Percentiles rank a stretch among this genome's conserved stretches.
Conservation (phyloP, 2,113 vertebrate species). For the Vombatus ursinus region DNA sequence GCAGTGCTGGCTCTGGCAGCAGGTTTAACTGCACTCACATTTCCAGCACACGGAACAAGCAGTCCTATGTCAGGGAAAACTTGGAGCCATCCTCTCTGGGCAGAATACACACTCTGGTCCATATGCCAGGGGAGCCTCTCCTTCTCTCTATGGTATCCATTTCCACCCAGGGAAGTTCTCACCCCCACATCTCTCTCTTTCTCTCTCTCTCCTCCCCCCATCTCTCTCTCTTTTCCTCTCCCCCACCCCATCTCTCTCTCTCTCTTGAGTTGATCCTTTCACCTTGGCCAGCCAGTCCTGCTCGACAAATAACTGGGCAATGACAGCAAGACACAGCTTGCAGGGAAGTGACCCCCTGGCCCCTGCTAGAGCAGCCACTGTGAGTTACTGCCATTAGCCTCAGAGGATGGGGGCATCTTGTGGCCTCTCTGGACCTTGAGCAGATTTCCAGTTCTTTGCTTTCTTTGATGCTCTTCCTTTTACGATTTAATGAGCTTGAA, state of each 20-base stretch:
- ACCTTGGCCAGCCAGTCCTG: not conserved
- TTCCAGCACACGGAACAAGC: not conserved
- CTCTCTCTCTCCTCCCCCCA: too few species aligned
- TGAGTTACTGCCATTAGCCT: not conserved
- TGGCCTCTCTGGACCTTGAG: slow-evolving; percentile 25
- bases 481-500: slow-evolving; percentile 58
- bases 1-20: not conserved
- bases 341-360: not conserved
- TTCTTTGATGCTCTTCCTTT: not conserved
- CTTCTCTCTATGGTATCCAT: not conserved
- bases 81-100: not conserved
- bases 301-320: slow-evolving; percentile 19
- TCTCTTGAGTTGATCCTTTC: slow-evolving; percentile 30
- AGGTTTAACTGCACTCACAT: not conserved
- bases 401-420: not conserved
- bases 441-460: slow-evolving; percentile 15
- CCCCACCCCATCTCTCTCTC: not conserved
- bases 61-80: not conserved
- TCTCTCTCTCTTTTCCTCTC: not conserved
- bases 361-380: not conserved
- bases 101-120: not conserved
- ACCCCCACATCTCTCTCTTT: too few species aligned
- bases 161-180: not conserved
- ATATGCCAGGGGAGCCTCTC: not conserved
- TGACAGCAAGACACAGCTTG: slow-evolving; percentile 39